phyloP scores from a whole-genome alignment of 2,797 vertebrate species.

The Lacerta bilineata region DNA sequence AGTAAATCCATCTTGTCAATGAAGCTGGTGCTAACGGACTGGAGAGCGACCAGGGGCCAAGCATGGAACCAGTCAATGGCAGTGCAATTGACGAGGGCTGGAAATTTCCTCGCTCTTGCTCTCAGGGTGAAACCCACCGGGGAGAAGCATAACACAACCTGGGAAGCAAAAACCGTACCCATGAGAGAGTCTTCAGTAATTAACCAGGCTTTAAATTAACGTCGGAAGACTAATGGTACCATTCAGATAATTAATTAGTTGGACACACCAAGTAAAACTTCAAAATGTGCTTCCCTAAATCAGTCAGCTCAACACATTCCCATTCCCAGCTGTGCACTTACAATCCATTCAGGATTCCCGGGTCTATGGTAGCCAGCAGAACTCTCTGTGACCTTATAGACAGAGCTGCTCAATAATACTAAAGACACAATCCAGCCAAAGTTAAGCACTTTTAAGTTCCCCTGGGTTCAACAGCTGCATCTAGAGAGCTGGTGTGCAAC shows the following conservation, averaged over 20 bases:
- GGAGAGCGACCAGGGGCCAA: conserved; percentile 79
- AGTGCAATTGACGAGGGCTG: conserved; percentile 81
- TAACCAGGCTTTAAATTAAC: neutral
- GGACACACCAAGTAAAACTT: conserved; percentile 8
- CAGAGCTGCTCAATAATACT: neutral
- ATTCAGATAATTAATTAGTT: conserved; percentile 19
- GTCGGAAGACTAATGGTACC: neutral
- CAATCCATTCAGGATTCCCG: neutral
- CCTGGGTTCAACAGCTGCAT: neutral
- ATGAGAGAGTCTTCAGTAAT: neutral
- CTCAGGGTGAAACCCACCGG: conserved; percentile 83
- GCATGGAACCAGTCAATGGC: conserved; percentile 80
- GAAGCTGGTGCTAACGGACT: conserved; percentile 82
- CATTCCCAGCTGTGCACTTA: neutral
- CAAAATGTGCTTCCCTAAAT: conserved; percentile 15
- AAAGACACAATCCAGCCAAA: conserved; percentile 9
- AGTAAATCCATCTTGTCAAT: conserved; percentile 82
- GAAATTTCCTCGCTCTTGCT: conserved; percentile 81
- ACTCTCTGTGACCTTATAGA: neutral
- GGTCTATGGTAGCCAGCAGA: neutral
- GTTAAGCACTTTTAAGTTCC: neutral
- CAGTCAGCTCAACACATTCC: conserved; percentile 7
- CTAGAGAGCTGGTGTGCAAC: neutral
- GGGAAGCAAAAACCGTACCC: conserved; percentile 38
- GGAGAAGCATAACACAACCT: conserved; percentile 86